Conservation (phyloP, 2,888 invertebrate genomes). For the Nymphalis c-album region DNA sequence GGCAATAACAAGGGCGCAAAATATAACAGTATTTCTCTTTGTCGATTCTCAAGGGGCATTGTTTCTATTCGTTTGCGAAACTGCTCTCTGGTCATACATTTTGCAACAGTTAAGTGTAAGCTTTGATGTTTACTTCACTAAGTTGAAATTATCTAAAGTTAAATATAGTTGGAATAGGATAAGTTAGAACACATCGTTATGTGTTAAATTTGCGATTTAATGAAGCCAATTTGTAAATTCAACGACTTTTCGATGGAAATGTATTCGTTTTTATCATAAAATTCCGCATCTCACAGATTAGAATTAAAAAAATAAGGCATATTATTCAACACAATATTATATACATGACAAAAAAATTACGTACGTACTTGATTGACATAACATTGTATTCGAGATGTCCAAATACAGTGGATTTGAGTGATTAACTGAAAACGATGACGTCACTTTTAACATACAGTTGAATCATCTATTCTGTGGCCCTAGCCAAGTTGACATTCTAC, state of each 20-base stretch:
- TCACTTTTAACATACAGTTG: no score
- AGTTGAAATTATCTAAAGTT: slow-evolving; percentile 6
- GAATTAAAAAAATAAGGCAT: no score
- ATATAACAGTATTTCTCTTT: slow-evolving; percentile 28
- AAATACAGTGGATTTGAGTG: no score
- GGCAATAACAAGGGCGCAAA: slow-evolving; percentile 10
- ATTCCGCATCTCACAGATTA: no score
- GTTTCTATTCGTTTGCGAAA: slow-evolving; percentile 25
- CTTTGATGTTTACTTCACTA: slow-evolving; percentile 6
- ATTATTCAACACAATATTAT: no score
- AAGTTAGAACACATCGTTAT: background rate
- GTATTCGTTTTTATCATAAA: no score
- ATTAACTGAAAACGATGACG: no score
- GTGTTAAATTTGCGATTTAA: background rate
- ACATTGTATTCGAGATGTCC: no score
- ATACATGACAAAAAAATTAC: no score
- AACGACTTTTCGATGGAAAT: background rate
- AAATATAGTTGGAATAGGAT: slow-evolving; percentile 3
- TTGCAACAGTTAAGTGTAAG: slow-evolving; percentile 23
- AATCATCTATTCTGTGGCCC: no score
- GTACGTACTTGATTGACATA: no score
- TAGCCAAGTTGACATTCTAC: no score
- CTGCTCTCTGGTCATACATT: slow-evolving; percentile 32
- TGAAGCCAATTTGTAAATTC: background rate
- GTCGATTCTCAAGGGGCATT: slow-evolving; percentile 27